Conservation (phyloP, 2,797 vertebrate genomes). For the Delichon dasypus region DNA sequence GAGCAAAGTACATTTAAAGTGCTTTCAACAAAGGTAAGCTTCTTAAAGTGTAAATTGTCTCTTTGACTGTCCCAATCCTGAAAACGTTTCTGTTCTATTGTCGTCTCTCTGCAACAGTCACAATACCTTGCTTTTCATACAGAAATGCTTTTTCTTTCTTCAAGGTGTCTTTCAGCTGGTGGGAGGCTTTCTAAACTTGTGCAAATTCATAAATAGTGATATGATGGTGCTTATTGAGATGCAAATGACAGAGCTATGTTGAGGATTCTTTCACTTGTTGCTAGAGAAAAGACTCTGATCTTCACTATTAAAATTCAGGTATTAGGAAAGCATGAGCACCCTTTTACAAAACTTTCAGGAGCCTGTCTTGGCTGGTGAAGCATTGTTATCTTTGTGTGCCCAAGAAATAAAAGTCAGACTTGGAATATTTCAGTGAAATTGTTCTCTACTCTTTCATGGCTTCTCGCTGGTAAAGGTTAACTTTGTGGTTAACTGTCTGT, state of each 20-base stretch:
- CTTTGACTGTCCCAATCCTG: background rate
- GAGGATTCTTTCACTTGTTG: background rate
- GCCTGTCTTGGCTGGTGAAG: background rate
- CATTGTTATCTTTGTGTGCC: background rate
- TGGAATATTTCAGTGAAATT: background rate
- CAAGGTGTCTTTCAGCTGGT: background rate
- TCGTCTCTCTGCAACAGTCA: background rate
- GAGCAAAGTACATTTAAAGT: slow-evolving; percentile 92
- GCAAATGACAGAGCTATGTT: background rate
- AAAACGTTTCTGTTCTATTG: background rate
- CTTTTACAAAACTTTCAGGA: background rate
- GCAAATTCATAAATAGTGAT: background rate
- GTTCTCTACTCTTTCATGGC: background rate
- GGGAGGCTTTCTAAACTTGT: background rate
- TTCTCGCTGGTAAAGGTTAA: background rate
- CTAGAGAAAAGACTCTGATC: background rate
- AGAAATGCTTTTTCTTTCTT: background rate
- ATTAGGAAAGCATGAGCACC: background rate
- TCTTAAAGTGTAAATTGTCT: slow-evolving; percentile 14
- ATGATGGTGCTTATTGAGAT: background rate
- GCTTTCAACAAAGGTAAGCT: slow-evolving; percentile 90
- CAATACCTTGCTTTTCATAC: background rate
- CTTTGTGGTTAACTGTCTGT: rapidly evolving
- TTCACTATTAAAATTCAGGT: background rate
- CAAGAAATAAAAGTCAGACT: background rate